Base-by-base conservation (phyloP, 1,140 invertebrate species). In the Drosophila santomea region DNA sequence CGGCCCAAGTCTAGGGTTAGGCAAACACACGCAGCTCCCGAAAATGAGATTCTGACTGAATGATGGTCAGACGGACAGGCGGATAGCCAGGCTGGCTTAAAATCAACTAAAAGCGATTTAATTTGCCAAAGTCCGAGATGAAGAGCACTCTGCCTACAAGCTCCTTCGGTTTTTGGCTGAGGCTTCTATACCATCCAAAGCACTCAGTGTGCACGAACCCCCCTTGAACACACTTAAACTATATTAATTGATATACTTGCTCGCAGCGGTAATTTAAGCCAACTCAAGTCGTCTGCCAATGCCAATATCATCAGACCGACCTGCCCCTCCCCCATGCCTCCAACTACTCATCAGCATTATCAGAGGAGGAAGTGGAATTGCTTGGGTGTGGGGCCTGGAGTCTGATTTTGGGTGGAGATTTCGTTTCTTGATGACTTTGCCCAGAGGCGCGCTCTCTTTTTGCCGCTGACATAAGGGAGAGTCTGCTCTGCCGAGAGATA, bases 231-330 rank as follows among this genome's bases (percentile, higher is more conserved):
- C 84, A 89, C 83, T 86, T 88, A 80, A 88, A 89, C 80, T 90
- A 89, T 90, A 90, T 89, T 89, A 89, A 89, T 89, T 89, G 85
- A 89, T 89, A 89, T 84, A 89, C 68, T 84, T 64, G 84, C 84
- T 89, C 73, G 80, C 68, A 89, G 84, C 84, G 74, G 78, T 89
- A 89, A 89, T 89, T 89, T 89, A 79, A 83, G 78, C 84, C 77
- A 80, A 89, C 84, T 84, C 63, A 89, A 74, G 76, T 78, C 84
- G 47, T 61, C 79, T 78, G 80, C 80, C 74, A 78, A 71, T 78
- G 66, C 73, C 77, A 88, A 88, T 79, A 83, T 71, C 63, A 79
- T 77, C 67, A 78, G 59, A 10, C 45, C 11, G 36, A 28, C 36
- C 15, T 14, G 32, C 36, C 36, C 17, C 15, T 11, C 7, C 36